Conservation (phyloP, 2,113 vertebrate genomes). For the Dasyprocta punctata region DNA sequence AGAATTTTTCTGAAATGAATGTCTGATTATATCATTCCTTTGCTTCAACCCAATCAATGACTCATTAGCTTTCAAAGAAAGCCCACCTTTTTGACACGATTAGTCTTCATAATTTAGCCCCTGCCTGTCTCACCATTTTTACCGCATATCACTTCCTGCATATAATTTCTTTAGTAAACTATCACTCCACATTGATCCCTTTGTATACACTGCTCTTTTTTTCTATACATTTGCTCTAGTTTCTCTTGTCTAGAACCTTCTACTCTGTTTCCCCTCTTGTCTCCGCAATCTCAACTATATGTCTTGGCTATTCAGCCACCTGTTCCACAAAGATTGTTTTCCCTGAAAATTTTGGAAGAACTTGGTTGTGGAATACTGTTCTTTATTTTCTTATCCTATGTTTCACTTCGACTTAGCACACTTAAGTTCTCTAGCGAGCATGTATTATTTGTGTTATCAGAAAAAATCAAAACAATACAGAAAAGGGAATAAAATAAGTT, state of each 20-base stretch:
- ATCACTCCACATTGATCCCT: neutral
- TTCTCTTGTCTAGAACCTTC: neutral
- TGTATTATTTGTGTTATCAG: conserved; percentile 2
- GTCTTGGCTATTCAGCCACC: neutral
- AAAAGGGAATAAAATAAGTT: conserved; percentile 15
- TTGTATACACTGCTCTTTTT: neutral
- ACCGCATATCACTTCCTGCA: neutral
- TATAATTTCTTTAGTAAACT: neutral
- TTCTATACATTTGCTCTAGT: neutral
- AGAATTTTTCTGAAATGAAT: neutral
- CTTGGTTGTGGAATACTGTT: neutral
- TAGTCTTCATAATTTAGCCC: neutral
- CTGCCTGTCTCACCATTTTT: neutral
- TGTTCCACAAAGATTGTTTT: neutral
- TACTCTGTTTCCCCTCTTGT: neutral
- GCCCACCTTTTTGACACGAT: neutral
- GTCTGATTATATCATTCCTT: neutral
- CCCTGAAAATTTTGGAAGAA: neutral
- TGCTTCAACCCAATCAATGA: neutral
- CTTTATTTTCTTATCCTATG: neutral
- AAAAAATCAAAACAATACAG: conserved; percentile 36
- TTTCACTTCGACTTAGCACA: neutral
- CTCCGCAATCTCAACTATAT: neutral
- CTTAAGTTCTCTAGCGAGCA: neutral
- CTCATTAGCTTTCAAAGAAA: neutral